Conservation (phyloP, 2,888 invertebrate genomes). For the Tenthredo distinguenda region DNA sequence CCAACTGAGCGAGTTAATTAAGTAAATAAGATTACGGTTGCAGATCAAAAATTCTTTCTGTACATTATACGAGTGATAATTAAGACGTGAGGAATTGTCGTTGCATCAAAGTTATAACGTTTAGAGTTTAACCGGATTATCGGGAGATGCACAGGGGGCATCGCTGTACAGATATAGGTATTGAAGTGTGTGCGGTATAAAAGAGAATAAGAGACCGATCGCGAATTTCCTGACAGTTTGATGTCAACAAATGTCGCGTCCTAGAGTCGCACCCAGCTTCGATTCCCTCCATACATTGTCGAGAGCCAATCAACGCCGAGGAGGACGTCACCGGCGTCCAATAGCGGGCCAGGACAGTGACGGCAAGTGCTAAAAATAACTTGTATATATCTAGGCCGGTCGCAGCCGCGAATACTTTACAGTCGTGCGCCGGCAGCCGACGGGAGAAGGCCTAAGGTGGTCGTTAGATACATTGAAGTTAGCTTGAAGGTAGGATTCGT, state of each 20-base stretch:
- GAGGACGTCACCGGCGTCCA: slow-evolving; percentile 70
- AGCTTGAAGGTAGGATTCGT: slow-evolving; percentile 53
- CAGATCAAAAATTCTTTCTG: background rate
- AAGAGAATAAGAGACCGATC: slow-evolving; percentile 47
- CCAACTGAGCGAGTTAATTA: background rate
- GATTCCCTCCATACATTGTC: slow-evolving; percentile 64
- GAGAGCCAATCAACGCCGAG: slow-evolving; percentile 61
- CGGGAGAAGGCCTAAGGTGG: slow-evolving; percentile 60
- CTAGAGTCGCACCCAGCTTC: slow-evolving; percentile 60
- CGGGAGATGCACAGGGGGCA: slow-evolving; percentile 25
- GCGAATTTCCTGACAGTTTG: slow-evolving; percentile 70
- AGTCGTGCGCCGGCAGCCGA: slow-evolving; percentile 77
- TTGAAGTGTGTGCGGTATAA: slow-evolving; percentile 27
- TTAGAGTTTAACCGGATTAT: slow-evolving; percentile 18
- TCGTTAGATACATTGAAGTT: slow-evolving; percentile 50
- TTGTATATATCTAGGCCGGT: slow-evolving; percentile 76
- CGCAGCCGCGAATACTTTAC: slow-evolving; percentile 73
- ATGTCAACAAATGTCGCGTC: slow-evolving; percentile 74
- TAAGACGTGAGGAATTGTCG: background rate
- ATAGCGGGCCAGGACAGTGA: slow-evolving; percentile 65
- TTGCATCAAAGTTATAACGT: background rate
- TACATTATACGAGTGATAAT: background rate
- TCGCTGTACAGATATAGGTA: background rate
- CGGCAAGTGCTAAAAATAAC: slow-evolving; percentile 75
- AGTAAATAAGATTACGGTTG: background rate